A percentile compares a stretch with the other conserved stretches of the same genome.
phyloP scores from a whole-genome alignment of 2,113 vertebrate species.

The Dipodomys stephensi region DNA sequence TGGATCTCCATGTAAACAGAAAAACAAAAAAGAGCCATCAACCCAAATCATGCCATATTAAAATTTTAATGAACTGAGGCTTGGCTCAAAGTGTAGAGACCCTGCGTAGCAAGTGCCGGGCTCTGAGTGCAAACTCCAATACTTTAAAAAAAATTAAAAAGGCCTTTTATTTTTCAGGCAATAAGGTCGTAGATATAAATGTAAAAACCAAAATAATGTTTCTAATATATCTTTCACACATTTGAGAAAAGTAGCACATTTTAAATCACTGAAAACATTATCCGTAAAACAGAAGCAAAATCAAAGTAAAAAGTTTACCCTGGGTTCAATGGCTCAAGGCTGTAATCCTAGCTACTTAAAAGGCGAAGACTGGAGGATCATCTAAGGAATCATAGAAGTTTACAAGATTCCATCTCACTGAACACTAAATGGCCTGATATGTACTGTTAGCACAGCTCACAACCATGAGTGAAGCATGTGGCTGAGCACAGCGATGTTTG shows the following conservation, averaged over 20 bases:
- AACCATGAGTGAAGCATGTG: too few species aligned
- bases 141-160: too few species aligned
- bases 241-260: not conserved
- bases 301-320: not conserved
- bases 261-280: not conserved
- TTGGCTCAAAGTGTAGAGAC: too few species aligned
- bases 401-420: too few species aligned
- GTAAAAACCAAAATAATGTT: not conserved
- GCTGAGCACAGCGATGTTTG: too few species aligned
- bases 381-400: too few species aligned
- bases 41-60: not conserved
- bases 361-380: too few species aligned
- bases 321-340: not conserved
- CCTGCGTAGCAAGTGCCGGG: too few species aligned
- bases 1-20: not conserved
- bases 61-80: not conserved
- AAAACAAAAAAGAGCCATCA: not conserved
- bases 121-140: too few species aligned
- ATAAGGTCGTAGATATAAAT: not conserved
- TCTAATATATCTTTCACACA: not conserved
- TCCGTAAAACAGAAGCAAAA: slow-evolving; percentile 17
- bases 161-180: not conserved
- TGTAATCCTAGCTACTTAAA: too few species aligned
- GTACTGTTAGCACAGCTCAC: too few species aligned
- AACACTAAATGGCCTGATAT: too few species aligned